These are phyloP conservation scores for Arctopsyche grandis DNA, from an alignment of 1,140 invertebrate genomes.

Conservation along the genomic window DNA sequence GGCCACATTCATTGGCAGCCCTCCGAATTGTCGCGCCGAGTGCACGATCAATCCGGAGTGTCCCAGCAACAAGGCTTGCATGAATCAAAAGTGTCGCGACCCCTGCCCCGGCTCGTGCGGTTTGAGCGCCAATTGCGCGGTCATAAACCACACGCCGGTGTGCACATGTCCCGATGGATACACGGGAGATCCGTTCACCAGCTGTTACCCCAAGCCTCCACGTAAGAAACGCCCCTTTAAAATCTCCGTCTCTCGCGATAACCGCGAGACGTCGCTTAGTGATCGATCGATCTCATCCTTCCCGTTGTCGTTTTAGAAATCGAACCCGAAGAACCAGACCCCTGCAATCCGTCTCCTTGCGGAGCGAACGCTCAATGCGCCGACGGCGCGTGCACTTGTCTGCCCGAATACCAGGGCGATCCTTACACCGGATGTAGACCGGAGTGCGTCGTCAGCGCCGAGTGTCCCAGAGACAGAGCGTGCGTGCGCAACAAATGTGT, in stretches of 20 bases:
- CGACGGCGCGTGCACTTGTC: conserved; percentile 73
- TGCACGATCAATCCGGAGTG: conserved; percentile 75
- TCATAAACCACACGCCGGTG: conserved; percentile 73
- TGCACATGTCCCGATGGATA: conserved; percentile 75
- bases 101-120: conserved; percentile 81
- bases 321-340: conserved; percentile 59
- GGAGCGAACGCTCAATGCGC: conserved; percentile 72
- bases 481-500: conserved; percentile 80
- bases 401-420: conserved; percentile 74
- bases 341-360: conserved; percentile 76
- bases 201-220: conserved; percentile 70
- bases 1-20: conserved; percentile 72
- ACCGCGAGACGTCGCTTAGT: not conserved
- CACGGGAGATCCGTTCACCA: conserved; percentile 76
- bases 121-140: conserved; percentile 69
- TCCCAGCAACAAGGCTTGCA: conserved; percentile 70
- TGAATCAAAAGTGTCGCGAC: conserved; percentile 74
- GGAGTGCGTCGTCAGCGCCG: conserved; percentile 75
- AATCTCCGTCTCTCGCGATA: not conserved
- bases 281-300: not conserved
- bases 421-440: conserved; percentile 70
- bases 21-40: conserved; percentile 77
- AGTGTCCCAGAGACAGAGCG: conserved; percentile 72
- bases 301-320: conserved; percentile 55
- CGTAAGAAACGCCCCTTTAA: too few species aligned